Percentiles rank a stretch among this genome's conserved stretches.
These are phyloP conservation scores for Palythoa caribaeorum DNA, from an alignment of 92 coral and sea anemone species.

Conservation along the genomic window DNA sequence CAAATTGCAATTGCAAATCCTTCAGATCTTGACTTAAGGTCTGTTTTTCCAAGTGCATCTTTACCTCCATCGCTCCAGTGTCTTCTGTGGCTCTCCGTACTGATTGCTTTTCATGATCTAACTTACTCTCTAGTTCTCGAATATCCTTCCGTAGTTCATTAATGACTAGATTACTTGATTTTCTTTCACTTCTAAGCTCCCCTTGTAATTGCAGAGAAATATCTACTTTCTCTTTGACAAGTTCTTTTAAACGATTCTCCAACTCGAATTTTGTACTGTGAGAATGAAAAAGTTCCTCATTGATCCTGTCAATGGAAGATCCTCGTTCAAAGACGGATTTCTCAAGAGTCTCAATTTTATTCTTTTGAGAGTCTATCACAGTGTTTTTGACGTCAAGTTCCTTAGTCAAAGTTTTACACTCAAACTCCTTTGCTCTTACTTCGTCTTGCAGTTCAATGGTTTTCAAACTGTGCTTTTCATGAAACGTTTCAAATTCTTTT, in stretches of 20 bases:
- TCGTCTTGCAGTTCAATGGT: conserved; percentile 61
- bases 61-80: conserved; percentile 44
- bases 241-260: conserved; percentile 53
- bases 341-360: conserved; percentile 23
- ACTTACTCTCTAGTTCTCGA: conserved; percentile 47
- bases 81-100: conserved; percentile 43
- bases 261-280: conserved; percentile 55
- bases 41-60: conserved; percentile 61
- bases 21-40: conserved; percentile 63
- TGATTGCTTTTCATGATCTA: conserved; percentile 59
- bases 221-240: conserved; percentile 67
- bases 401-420: conserved; percentile 38
- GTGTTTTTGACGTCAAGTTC: conserved; percentile 44
- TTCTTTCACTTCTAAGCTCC: conserved; percentile 55
- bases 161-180: conserved; percentile 55
- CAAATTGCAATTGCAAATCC: conserved; percentile 54
- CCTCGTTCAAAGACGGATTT: background rate
- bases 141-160: conserved; percentile 62
- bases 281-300: conserved; percentile 60
- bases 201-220: conserved; percentile 41
- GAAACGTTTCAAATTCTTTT: conserved; percentile 54
- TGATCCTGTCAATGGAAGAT: background rate
- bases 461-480: conserved; percentile 59
- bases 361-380: conserved; percentile 17
- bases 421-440: conserved; percentile 31